Base-by-base conservation (phyloP, 1,140 invertebrate genomes). In the Aphidius gifuensis region DNA sequence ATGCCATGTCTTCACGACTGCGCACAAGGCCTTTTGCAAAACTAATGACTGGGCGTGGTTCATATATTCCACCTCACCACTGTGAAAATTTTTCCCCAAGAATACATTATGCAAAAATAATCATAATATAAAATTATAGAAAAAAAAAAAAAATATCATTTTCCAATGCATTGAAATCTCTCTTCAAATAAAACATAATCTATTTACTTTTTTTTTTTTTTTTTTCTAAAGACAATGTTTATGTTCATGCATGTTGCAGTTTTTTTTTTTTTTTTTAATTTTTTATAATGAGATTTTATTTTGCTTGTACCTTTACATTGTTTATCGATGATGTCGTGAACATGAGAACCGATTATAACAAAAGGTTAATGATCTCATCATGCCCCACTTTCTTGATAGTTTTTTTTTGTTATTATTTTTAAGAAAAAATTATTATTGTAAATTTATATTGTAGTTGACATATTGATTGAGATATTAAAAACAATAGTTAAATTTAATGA, bases 41-140 rank as follows among this genome's bases (percentile, higher is more conserved):
- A 69, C 66, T 69, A 71, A 71, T 64, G 58, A 58, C 51, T 66
- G 65, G 70, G 70, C 64, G 70, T 72, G 70, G 69, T 61, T 51
- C 51, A 61, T 32, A 32, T 32, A 32, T 65, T 64, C 46, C 47
- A 65, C 61, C 60, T 62, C 55, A 65, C 45, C 58, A 58, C 44
- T 48, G 60, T 64, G 60, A 57, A 57, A 62, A 64, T 32, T 32
- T 32, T 32, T 3, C 40, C 49, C 40, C 58, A 40, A 56, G 47
- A 23, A 46, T 44, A 16, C 16, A 16, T 16, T 16, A 54, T 39
- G 23, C 54, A 51, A 46, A 45, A 16, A 16, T 16, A 16, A 16
- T 16, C 16, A 16, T 16, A 16, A 16, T 16, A 16, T 16, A 16
- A 16, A 16, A 16, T 44, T 40, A 48, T 50, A 44, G 38, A 23